Percentiles rank a stretch among this genome's conserved stretches.
Conservation (phyloP, 2,888 invertebrate species). For the Cremastobaeus sp. region DNA sequence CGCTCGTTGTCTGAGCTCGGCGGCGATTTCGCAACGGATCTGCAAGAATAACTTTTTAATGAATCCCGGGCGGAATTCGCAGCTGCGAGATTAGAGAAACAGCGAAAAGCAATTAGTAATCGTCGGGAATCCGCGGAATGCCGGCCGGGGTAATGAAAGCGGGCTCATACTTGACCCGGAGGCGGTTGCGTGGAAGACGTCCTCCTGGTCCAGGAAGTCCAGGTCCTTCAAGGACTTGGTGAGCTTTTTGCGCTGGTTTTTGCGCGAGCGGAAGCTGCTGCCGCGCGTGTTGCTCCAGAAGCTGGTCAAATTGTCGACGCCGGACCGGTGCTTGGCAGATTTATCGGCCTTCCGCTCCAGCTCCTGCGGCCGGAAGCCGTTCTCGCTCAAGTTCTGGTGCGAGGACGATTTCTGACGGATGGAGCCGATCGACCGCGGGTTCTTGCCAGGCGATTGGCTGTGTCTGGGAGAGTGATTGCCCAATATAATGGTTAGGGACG, state of each 20-base stretch:
- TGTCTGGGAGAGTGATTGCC: conserved; percentile 2
- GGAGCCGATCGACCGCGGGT: neutral
- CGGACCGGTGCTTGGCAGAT: conserved; percentile 55
- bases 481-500: conserved; percentile 44
- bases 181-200: conserved; percentile 59
- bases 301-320: conserved; percentile 68
- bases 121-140: neutral
- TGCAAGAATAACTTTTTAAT: too few species aligned
- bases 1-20: too few species aligned
- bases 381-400: conserved; percentile 10
- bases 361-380: neutral
- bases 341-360: conserved; percentile 7
- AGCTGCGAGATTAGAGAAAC: neutral
- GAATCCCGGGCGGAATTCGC: too few species aligned
- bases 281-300: conserved; percentile 66
- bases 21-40: too few species aligned
- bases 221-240: conserved; percentile 64
- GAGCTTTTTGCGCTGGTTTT: conserved; percentile 63
- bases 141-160: conserved; percentile 16
- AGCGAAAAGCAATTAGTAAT: too few species aligned
- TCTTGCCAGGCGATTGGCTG: neutral
- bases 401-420: neutral
- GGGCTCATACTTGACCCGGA: conserved; percentile 69
- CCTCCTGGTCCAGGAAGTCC: conserved; percentile 59
- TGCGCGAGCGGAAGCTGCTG: conserved; percentile 66